A percentile compares a stretch with the other conserved stretches of the same genome.
Conservation (phyloP, 2,113 vertebrate species). For the Colinus virginianus region DNA sequence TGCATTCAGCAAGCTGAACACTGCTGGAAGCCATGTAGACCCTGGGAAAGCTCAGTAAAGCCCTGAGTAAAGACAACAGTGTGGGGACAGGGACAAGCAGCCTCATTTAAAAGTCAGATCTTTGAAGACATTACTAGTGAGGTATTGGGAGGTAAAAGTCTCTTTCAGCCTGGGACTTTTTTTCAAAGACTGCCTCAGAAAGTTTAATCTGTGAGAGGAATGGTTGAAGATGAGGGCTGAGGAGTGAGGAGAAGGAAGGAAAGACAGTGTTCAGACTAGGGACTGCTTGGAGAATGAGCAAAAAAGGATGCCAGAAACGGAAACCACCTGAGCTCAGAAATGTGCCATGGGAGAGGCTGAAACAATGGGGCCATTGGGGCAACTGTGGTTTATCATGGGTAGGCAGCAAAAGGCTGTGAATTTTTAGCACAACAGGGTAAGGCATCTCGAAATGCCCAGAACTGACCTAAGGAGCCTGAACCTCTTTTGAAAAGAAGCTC, state of each 20-base stretch:
- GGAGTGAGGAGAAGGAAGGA: not conserved
- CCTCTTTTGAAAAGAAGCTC: not conserved
- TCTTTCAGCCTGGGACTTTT: not conserved
- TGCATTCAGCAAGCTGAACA: fast-evolving
- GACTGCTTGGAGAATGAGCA: not conserved
- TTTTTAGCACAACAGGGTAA: not conserved
- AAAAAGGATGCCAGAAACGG: not conserved
- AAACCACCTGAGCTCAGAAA: not conserved
- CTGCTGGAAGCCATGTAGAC: fast-evolving
- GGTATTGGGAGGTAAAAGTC: fast-evolving
- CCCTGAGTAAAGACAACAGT: not conserved
- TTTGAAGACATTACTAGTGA: not conserved
- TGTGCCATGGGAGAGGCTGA: not conserved
- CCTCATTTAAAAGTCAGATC: not conserved
- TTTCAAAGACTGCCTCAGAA: not conserved
- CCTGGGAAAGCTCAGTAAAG: not conserved
- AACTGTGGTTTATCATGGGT: not conserved
- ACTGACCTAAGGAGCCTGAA: not conserved
- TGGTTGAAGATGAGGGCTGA: not conserved
- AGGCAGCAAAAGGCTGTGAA: not conserved
- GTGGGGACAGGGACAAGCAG: fast-evolving
- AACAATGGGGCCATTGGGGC: fast-evolving
- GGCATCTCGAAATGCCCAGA: not conserved
- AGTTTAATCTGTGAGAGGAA: not conserved
- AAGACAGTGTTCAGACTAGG: not conserved